Percentiles rank a stretch among this genome's conserved stretches.
Evolutionary conservation across 2,888 invertebrate genomes (phyloP).

Genomic region (Melinaea marsaeus): DNA sequence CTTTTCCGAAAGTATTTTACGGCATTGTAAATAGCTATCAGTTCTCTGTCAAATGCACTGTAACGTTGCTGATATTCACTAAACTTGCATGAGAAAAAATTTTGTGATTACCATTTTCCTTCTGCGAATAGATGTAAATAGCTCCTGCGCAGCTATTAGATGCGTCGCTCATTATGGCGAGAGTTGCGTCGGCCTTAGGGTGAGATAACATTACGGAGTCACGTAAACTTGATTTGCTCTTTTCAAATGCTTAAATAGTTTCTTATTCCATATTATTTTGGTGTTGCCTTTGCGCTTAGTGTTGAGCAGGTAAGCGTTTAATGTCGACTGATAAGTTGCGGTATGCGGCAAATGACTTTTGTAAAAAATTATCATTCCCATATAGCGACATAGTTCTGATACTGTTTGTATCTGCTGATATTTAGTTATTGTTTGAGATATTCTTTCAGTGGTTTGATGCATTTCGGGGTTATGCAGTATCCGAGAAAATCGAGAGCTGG

Average conservation of each 20-base stretch:
- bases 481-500: no score
- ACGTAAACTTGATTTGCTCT: conserved; percentile 25
- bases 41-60: conserved; percentile 32
- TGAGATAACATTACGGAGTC: conserved; percentile 17
- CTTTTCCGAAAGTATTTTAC: conserved; percentile 28
- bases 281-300: conserved; percentile 28
- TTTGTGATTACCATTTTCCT: no score
- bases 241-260: conserved; percentile 23
- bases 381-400: conserved; percentile 10
- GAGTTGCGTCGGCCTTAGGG: conserved; percentile 14
- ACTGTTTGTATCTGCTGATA: conserved; percentile 15
- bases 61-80: conserved; percentile 40
- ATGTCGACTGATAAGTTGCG: conserved; percentile 7
- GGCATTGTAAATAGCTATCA: conserved; percentile 30
- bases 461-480: conserved; percentile 27
- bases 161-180: conserved; percentile 34
- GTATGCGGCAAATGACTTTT: conserved; percentile 15
- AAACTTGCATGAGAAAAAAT: conserved; percentile 38
- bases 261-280: conserved; percentile 22
- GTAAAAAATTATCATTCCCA: conserved; percentile 18
- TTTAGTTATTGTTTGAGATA: conserved; percentile 21
- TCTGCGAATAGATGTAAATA: conserved; percentile 33
- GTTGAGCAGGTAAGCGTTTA: conserved; percentile 22
- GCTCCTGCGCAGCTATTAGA: conserved; percentile 46
- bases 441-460: conserved; percentile 20